These are phyloP conservation scores for Apotomis turbidana DNA, from an alignment of 2,888 invertebrate species.

Conservation along the genomic window DNA sequence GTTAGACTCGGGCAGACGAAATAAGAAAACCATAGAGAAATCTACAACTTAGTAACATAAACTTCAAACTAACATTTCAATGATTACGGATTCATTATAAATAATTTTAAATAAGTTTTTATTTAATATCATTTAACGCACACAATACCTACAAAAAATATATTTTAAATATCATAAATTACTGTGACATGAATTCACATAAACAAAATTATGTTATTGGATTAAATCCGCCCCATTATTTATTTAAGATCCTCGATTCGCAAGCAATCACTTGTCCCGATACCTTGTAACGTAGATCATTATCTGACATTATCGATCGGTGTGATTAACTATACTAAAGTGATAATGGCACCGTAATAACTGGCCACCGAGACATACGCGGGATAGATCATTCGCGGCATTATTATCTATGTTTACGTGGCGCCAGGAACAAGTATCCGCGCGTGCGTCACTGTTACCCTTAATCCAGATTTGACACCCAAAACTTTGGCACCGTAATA, in stretches of 20 bases:
- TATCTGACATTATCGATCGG: slow-evolving; percentile 71
- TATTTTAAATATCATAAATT: no score
- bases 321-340: slow-evolving; percentile 74
- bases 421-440: slow-evolving; percentile 6
- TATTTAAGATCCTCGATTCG: slow-evolving; percentile 49
- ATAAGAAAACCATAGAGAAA: no score
- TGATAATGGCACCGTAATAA: slow-evolving; percentile 73
- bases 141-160: no score
- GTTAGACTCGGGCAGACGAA: no score
- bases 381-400: slow-evolving; percentile 49
- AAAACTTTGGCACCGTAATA: slow-evolving; percentile 61
- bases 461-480: slow-evolving; percentile 12
- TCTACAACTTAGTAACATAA: no score
- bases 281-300: slow-evolving; percentile 66
- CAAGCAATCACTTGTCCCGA: slow-evolving; percentile 64
- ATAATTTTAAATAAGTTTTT: no score
- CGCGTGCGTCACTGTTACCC: slow-evolving; percentile 16
- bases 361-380: slow-evolving; percentile 51
- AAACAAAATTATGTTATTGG: slow-evolving; percentile 9
- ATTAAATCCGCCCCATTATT: slow-evolving; percentile 24
- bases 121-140: no score
- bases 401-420: slow-evolving; percentile 60
- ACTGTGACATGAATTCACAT: neutral
- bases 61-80: no score
- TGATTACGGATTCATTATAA: no score